phyloP scores from a whole-genome alignment of 2,797 vertebrate species.

The Anguilla obscura region DNA sequence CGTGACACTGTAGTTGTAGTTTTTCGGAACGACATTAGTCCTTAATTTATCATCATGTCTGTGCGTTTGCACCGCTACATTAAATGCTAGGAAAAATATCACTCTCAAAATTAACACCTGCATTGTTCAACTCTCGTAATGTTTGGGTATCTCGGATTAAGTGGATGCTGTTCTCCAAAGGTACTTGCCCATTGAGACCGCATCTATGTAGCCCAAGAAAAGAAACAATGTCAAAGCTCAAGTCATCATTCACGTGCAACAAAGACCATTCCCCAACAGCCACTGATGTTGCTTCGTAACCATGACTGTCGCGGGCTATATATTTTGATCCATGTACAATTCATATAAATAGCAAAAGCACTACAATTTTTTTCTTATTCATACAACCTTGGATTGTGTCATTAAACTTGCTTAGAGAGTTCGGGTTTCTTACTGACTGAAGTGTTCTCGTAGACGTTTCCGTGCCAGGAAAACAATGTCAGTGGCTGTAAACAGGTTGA shows the following conservation, averaged over 20 bases:
- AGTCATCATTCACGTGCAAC: constrained; percentile 46
- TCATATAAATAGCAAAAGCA: neutral
- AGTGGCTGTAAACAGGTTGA: constrained; percentile 24
- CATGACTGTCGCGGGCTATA: neutral
- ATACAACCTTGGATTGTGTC: neutral
- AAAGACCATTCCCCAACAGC: constrained; percentile 15
- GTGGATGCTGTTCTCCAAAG: constrained; percentile 26
- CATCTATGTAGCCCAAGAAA: constrained; percentile 37
- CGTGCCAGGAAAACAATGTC: constrained; percentile 25
- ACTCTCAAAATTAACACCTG: constrained; percentile 62
- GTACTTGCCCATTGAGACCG: constrained; percentile 51
- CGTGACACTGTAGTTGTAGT: constrained; percentile 9
- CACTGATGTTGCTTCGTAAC: constrained; percentile 9
- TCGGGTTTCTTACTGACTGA: constrained; percentile 19
- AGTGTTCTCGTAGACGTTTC: constrained; percentile 21
- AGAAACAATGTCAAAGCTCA: constrained; percentile 42
- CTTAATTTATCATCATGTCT: constrained; percentile 55
- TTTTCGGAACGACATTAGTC: constrained; percentile 43
- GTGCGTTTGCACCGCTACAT: constrained; percentile 55
- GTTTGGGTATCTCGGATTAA: constrained; percentile 24
- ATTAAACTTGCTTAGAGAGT: constrained; percentile 25
- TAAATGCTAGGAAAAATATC: constrained; percentile 61
- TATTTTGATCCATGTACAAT: neutral
- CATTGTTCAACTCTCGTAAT: constrained; percentile 64
- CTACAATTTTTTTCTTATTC: neutral